Evolutionary conservation across 2,113 vertebrate genomes (phyloP), one percentile per base, ranked within the genome.

Genomic region (Gadus macrocephalus): DNA sequence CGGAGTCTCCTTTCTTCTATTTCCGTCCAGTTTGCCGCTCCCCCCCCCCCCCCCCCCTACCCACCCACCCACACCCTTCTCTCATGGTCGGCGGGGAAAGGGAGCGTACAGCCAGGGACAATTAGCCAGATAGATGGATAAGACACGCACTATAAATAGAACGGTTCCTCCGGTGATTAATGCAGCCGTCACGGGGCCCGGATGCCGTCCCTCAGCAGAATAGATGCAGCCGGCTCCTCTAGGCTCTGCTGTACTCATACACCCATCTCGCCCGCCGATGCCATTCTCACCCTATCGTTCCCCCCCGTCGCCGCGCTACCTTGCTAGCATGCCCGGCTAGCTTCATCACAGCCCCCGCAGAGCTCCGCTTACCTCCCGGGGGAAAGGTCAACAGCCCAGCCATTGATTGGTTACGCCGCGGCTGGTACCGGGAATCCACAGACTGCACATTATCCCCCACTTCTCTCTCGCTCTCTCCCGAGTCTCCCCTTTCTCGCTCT

Each of bases 311-410:
- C 65, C 77, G 82, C 64, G 28, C 72, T 76, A 75, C 72, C 80
- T 81, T 75, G 81, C 81, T 78, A 76, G 78, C 62, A 2, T 68
- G 42, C 78, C 84, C 73, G 38, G 84, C 74, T 76, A 73, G 84
- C 76, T 82, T 85, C 84, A 88, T 84, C 78, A 69, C 72, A 75
- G 78, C 81, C 80, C 80, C 81, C 71, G 71, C 56, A 49, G 66
- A 78, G 82, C 85, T 90, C 77, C n/a, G 79, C 82, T 91, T 91
- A 90, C 81, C 22, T 80, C 82, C 72, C 67, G 53, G 82, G 84
- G 74, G 80, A 82, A 69, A 89, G 88, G 89, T 90, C 87, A 89
- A 83, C 82, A 83, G 81, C 81, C 76, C 70, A 77, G 56, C 79
- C 85, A 86, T 85, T 89, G 87, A 89, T 83, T 82, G 72, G 74